Conservation (phyloP, 2,888 invertebrate species). For the Trissoscelio sp. region DNA sequence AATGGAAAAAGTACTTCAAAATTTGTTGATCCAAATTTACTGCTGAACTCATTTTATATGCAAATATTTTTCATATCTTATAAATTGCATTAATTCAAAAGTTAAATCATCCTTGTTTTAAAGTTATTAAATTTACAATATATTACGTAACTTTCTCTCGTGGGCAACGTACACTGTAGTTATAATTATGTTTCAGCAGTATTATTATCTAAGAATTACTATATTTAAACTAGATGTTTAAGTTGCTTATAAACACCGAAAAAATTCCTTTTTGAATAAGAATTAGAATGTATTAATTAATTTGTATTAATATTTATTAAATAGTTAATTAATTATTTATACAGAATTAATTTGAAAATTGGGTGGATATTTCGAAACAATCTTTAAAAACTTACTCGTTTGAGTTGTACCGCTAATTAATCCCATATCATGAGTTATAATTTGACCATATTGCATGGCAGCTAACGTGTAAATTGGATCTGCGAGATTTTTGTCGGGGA, state of each 20-base stretch:
- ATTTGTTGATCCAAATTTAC: no score
- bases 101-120: slow-evolving; percentile 11
- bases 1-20: no score
- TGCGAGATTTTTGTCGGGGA: slow-evolving; percentile 88
- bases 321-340: no score
- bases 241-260: no score
- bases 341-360: no score
- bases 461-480: slow-evolving; percentile 90
- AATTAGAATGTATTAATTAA: no score
- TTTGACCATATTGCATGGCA: slow-evolving; percentile 92
- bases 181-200: slow-evolving; percentile 1
- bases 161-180: neutral
- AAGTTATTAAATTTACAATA: slow-evolving; percentile 10
- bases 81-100: neutral
- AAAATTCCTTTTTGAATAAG: no score
- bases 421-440: slow-evolving; percentile 92
- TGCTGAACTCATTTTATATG: no score
- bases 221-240: no score
- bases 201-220: no score
- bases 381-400: slow-evolving; percentile 87
- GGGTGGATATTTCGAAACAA: neutral
- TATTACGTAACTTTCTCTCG: neutral
- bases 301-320: no score
- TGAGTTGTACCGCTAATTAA: slow-evolving; percentile 89
- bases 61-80: no score